Evolutionary conservation across 2,113 vertebrate species (phyloP), one percentile per base, ranked within the genome.

Genomic region (Serinus canaria): DNA sequence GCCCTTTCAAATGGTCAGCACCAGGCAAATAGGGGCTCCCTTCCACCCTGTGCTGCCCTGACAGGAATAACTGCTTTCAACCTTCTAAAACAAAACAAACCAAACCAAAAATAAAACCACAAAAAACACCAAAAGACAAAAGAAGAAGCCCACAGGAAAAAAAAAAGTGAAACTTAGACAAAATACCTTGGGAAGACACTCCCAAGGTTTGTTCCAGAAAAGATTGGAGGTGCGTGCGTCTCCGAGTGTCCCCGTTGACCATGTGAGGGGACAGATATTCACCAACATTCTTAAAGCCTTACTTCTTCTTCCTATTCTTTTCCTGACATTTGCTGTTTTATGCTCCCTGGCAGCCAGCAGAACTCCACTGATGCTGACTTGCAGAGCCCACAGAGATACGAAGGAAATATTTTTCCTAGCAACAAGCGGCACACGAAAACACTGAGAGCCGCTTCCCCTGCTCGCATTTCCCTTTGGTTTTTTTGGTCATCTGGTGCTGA

Each of bases 391-490:
- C 7, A 44, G 91, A 94, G 91, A 96, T 96, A 84, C 95, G 67
- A 85, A 85, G 92, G 96, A 97, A 97, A 96, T 97, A 95, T 97
- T 97, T 96, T 97, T 97, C 96, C 89, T 97, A 96, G 96, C 94
- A 97, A 96, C 95, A 89, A 92, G 69, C 11, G 0, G 90, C 73
- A 10, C 83, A 83, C 1, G 6, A 96, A 96, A 96, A 92, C 92
- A 92, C 1, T 15, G 37, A 92, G 92, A 92, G 92, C 73, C 0
- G 11, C 89, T 97, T 94, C 86, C 75, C 74, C 81, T 76, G 62
- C 89, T 95, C 43, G 0, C 15, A 30, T 94, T 96, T 96, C 94
- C 91, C 84, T 80, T 93, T 15, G 8, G 37, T 35, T 86, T 94
- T 95, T 75, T 89, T 82, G 11, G 66, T 94, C 89, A 47, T 70